Conservation (phyloP, 2,888 invertebrate genomes). For the Agrotis puta region DNA sequence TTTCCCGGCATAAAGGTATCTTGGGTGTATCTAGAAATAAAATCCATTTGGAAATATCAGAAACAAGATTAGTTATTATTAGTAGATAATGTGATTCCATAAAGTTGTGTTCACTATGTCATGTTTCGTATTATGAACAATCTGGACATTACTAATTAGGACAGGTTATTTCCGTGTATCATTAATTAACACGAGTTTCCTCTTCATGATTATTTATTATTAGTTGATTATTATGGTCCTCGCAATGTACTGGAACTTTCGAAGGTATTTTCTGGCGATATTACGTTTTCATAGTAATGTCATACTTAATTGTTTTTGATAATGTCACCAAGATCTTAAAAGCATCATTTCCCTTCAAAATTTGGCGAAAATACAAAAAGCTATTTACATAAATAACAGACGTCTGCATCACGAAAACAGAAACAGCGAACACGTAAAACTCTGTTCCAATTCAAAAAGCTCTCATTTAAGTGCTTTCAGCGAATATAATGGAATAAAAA, state of each 20-base stretch:
- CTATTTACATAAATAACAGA: slow-evolving; percentile 40
- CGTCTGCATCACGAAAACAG: slow-evolving; percentile 41
- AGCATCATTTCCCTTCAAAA: slow-evolving; percentile 1
- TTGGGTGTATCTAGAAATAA: background rate
- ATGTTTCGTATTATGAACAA: slow-evolving; percentile 3
- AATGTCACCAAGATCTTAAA: background rate
- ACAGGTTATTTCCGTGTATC: slow-evolving; percentile 16
- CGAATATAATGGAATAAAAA: slow-evolving; percentile 77
- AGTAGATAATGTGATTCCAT: slow-evolving; percentile 1
- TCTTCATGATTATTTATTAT: slow-evolving; percentile 13
- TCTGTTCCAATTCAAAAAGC: slow-evolving; percentile 52
- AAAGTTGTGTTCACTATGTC: background rate
- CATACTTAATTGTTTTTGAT: background rate
- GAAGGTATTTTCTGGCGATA: background rate
- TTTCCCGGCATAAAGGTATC: background rate
- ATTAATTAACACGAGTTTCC: slow-evolving; percentile 28
- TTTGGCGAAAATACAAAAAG: slow-evolving; percentile 30
- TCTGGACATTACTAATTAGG: slow-evolving; percentile 19
- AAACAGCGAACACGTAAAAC: slow-evolving; percentile 38
- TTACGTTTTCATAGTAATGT: background rate
- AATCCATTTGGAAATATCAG: background rate
- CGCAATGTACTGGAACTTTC: background rate
- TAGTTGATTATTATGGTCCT: background rate
- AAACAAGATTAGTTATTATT: background rate
- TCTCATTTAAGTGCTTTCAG: slow-evolving; percentile 61